Conservation (phyloP, 2,797 vertebrate genomes). For the Distichodus sexfasciatus region DNA sequence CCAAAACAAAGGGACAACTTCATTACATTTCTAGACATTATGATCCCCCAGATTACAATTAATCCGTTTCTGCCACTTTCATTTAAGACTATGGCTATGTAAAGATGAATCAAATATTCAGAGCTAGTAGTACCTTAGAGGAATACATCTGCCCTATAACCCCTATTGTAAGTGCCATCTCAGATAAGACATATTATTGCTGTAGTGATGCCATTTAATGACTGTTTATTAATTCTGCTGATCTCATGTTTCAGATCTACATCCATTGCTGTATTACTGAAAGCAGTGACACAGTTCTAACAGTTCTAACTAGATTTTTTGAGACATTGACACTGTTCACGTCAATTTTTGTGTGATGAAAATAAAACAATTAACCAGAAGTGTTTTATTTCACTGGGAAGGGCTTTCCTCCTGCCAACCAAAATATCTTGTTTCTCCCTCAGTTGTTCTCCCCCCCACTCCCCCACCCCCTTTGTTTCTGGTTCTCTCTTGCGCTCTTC, state of each 20-base stretch:
- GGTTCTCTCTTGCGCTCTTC: neutral
- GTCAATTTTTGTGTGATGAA: constrained; percentile 24
- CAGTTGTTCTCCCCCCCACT: neutral
- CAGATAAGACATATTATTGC: neutral
- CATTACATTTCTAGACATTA: constrained; percentile 7
- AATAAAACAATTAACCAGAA: constrained; percentile 20
- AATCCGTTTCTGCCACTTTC: constrained; percentile 13
- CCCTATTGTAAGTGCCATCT: neutral
- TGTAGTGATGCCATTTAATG: neutral
- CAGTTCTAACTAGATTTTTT: constrained; percentile 16
- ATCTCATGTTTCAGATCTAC: neutral
- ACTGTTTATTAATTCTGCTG: neutral
- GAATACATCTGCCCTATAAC: neutral
- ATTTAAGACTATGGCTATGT: neutral
- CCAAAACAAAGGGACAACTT: neutral
- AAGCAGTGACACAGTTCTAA: constrained; percentile 5
- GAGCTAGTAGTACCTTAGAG: constrained; percentile 7
- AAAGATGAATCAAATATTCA: neutral
- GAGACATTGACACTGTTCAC: constrained; percentile 41
- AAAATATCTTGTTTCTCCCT: neutral
- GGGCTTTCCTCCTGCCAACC: constrained; percentile 5
- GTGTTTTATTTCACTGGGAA: neutral
- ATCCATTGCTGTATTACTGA: constrained; percentile 18
- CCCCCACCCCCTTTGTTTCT: constrained; percentile 7
- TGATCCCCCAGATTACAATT: neutral